Evolutionary conservation across 2,888 invertebrate species (phyloP), one percentile per base, ranked within the genome.

Genomic region (Eulithis prunata): DNA sequence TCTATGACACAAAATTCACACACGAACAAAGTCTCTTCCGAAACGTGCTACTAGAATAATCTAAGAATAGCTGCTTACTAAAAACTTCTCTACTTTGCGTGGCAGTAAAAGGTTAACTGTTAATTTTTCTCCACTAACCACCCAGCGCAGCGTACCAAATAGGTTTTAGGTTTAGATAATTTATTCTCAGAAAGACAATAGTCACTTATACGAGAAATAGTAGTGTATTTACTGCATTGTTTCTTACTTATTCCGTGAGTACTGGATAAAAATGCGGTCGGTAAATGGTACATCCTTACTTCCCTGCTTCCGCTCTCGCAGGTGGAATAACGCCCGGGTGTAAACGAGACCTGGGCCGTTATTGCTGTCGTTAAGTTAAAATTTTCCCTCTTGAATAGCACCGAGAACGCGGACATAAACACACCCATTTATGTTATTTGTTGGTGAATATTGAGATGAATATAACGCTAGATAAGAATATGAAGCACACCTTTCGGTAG

Each of bases 361-460:
- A 89, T 88, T 87, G 83, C 85, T 79, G 75, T 83, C 87, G 88
- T 89, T 88, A 88, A 87, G 83, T 87, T 87, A 84, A 89, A 89
- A 88, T 84, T 87, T 86, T 87, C 87, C 83, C 84, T 81, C 80
- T 79, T 85, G 83, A 84, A 87, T 86, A 83, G 85, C 82, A 78
- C 76, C 81, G 82, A 75, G 80, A 85, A 85, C 82, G 83, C 79
- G 81, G 74, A 78, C 80, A 84, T 87, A 87, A 88, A 88, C 86
- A 85, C 81, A 72, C 72, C 75, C 82, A 80, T 87, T 87, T 84
- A 82, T 84, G 83, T 82, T 87, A 84, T 87, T 87, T 83, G 82
- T 83, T 78, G 79, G 79, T 78, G 76, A 79, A 79, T 83, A 84
- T 85, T 78, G 81, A 78, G 77, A 80, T 79, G 77, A 80, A 82